phyloP scores from a whole-genome alignment of 2,888 invertebrate genomes.

The Quadroppia sp. region DNA sequence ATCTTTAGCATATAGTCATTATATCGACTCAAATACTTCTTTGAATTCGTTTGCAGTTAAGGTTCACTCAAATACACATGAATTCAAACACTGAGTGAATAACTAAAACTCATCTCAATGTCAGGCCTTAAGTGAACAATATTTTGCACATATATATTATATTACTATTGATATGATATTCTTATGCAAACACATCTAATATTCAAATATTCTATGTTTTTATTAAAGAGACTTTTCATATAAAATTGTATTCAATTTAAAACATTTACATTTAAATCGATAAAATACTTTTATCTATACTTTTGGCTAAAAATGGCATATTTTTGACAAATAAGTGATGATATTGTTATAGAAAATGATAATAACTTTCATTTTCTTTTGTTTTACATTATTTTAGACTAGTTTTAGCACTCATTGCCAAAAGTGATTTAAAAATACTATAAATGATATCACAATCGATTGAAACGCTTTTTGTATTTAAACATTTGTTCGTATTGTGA shows the following conservation, averaged over 20 bases:
- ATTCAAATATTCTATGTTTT: neutral
- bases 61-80: neutral
- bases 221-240: neutral
- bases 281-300: neutral
- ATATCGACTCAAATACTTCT: constrained; percentile 1
- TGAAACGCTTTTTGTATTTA: too few species aligned
- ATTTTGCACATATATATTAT: neutral
- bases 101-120: neutral
- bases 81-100: too few species aligned
- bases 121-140: neutral
- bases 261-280: neutral
- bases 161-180: neutral
- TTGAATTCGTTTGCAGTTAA: neutral
- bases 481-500: too few species aligned
- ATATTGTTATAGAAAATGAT: neutral
- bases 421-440: neutral
- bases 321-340: neutral
- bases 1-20: constrained; percentile 30
- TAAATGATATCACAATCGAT: too few species aligned
- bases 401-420: neutral
- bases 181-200: neutral
- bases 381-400: neutral
- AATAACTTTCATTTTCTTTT: neutral
- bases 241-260: neutral
- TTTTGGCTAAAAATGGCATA: neutral